Evolutionary conservation across 2,113 vertebrate genomes (phyloP).

Genomic region (Engystomops pustulosus): DNA sequence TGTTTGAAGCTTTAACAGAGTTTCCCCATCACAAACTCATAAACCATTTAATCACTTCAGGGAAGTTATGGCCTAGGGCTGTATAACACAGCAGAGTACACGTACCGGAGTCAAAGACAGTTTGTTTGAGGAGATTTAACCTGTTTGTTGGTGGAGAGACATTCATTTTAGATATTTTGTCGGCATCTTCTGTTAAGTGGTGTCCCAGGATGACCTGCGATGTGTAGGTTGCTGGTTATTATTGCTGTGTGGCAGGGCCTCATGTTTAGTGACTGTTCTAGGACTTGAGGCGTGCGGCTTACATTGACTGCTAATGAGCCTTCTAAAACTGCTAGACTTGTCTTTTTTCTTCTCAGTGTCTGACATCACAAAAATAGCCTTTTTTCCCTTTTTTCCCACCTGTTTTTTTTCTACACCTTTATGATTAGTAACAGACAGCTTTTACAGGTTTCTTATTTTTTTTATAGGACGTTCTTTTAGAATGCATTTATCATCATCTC

Average conservation of each 20-base stretch:
- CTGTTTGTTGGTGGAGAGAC: slow-evolving; percentile 20
- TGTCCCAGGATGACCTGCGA: slow-evolving; percentile 31
- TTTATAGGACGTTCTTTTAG: background rate
- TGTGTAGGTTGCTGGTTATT: slow-evolving; percentile 11
- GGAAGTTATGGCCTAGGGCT: slow-evolving; percentile 43
- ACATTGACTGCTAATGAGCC: slow-evolving; percentile 51
- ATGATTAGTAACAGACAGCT: background rate
- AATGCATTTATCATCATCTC: slow-evolving; percentile 22
- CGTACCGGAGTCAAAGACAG: slow-evolving; percentile 28
- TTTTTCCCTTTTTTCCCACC: background rate
- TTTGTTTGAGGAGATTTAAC: slow-evolving; percentile 28
- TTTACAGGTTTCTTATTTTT: slow-evolving; percentile 1
- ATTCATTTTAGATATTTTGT: slow-evolving; percentile 21
- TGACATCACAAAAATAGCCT: slow-evolving; percentile 7
- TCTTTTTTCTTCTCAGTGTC: background rate
- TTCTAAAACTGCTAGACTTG: slow-evolving; percentile 46
- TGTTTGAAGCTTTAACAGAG: slow-evolving; percentile 51
- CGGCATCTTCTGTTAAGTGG: slow-evolving; percentile 1
- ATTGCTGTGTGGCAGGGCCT: slow-evolving; percentile 24
- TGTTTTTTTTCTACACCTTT: background rate
- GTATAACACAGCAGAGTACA: slow-evolving; percentile 10
- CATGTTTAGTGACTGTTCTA: slow-evolving; percentile 23
- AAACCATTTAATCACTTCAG: slow-evolving; percentile 48
- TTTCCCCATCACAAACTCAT: slow-evolving; percentile 49
- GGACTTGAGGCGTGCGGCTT: slow-evolving; percentile 16